Base-by-base conservation (phyloP, 1,140 invertebrate species). In the Agrypnia vestita region DNA sequence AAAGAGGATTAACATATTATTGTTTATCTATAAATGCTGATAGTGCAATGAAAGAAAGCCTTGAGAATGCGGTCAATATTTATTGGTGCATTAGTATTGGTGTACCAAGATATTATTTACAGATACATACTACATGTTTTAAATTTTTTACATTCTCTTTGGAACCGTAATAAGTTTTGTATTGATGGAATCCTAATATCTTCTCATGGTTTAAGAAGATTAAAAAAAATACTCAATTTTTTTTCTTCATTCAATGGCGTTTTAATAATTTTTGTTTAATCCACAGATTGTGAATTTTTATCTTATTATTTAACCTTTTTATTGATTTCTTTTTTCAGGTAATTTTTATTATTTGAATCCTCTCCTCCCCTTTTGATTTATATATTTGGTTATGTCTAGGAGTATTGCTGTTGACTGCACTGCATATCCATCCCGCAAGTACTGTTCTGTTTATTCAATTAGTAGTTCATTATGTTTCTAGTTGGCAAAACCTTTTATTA, bases 341-440 rank as follows among this genome's bases (percentile, higher is more conserved):
- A 72, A 17, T 44, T 74, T 15, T 74, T 74, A 55, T 67, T 21
- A 49, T 74, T 76, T 80, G 17, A 53, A 72, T 46, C 59, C 75
- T 74, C 81, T 73, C n/a, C n/a, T n/a, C 76, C 78, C 72, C 64
- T 51, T 76, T 47, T 64, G 59, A 17, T 81, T 78, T 78, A 76
- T 49, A 74, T 82, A 25, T 78, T 43, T 47, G 69, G 55, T 59
- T 43, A 21, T 74, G 71, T 59, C 13, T 59, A 74, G 71, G 71
- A 35, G 53, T 74, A 43, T 59, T 25, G 75, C 69, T 53, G 74
- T 67, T 80, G 75, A 53, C 51, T n/a, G 17, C 79, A 53, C 59
- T 55, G 59, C 74, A 76, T 19, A 67, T 59, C n/a, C 25, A 35
- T 35, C 69, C 55, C 62, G 76, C 80, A 81, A 78, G 79, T 80